phyloP scores from a whole-genome alignment of 1,140 invertebrate species.

The Nilaparvata lugens region DNA sequence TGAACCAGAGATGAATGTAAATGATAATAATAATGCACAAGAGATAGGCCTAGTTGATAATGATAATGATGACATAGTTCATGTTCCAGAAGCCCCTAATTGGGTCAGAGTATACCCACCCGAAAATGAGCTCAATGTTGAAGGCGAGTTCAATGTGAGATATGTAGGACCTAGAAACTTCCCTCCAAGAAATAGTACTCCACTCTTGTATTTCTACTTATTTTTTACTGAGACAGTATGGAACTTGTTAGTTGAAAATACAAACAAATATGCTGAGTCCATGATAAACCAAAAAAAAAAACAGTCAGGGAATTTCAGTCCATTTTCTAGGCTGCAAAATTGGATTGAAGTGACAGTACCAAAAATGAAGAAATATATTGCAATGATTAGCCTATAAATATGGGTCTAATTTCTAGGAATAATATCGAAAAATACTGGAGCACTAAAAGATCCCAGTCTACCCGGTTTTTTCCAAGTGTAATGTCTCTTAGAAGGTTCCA shows the following conservation, averaged over 20 bases:
- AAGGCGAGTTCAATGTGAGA: not conserved
- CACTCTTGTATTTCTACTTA: not conserved
- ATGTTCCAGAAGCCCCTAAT: not conserved
- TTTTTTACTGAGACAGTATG: not conserved
- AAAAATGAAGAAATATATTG: not conserved
- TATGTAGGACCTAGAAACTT: not conserved
- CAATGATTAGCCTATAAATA: constrained; percentile 1
- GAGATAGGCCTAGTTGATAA: not conserved
- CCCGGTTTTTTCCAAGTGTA: not conserved
- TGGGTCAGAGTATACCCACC: not conserved
- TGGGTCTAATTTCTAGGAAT: not conserved
- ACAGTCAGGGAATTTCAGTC: not conserved
- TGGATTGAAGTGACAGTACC: not conserved
- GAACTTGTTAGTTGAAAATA: not conserved
- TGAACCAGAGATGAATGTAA: not conserved
- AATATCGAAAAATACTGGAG: constrained; percentile 1
- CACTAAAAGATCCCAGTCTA: not conserved
- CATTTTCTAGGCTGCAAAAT: not conserved
- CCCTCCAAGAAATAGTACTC: not conserved
- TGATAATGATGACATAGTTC: not conserved
- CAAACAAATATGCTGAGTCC: not conserved
- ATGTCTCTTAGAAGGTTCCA: constrained; percentile 4
- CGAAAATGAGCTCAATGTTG: not conserved
- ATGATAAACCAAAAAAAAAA: not conserved
- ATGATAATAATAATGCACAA: not conserved